phyloP scores from a whole-genome alignment of 2,888 invertebrate genomes.

The Cacoxenus indagator region DNA sequence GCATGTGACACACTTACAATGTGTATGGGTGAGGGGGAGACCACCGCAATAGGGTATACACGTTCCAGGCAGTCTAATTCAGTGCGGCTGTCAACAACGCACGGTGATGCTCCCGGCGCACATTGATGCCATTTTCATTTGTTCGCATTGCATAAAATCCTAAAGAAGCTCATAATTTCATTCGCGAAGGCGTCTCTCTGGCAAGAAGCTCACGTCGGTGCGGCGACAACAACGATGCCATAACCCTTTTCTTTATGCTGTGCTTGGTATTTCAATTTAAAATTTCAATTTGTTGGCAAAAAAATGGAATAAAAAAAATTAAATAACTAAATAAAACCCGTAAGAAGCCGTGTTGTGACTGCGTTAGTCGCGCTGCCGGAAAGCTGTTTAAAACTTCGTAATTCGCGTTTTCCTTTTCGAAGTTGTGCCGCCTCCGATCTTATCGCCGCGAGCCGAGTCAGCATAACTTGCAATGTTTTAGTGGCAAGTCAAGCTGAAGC shows the following conservation, averaged over 20 bases:
- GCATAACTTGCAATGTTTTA: too few species aligned
- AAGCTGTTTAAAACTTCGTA: conserved; percentile 10
- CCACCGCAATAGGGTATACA: too few species aligned
- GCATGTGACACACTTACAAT: conserved; percentile 11
- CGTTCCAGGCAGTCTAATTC: not conserved
- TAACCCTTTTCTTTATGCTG: not conserved
- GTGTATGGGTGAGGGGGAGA: too few species aligned
- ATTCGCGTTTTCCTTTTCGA: conserved; percentile 10
- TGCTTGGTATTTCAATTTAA: conserved; percentile 6
- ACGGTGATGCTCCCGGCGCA: not conserved
- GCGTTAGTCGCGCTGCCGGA: not conserved
- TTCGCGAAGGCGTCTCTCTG: not conserved
- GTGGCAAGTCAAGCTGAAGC: too few species aligned
- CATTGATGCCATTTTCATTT: not conserved
- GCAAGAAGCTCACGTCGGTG: not conserved
- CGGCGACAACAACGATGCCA: not conserved
- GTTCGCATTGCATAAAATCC: not conserved
- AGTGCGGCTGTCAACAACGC: not conserved
- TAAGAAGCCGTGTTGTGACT: not conserved
- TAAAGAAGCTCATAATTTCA: conserved; percentile 16
- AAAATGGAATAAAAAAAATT: not conserved
- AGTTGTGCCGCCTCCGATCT: not conserved
- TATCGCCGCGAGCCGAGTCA: too few species aligned
- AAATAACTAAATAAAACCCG: too few species aligned
- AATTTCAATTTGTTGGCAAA: not conserved